Percentiles rank a stretch among this genome's conserved stretches.
These are phyloP conservation scores for Umimayanthus kanabou DNA, from an alignment of 92 coral and sea anemone genomes.

Conservation along the genomic window DNA sequence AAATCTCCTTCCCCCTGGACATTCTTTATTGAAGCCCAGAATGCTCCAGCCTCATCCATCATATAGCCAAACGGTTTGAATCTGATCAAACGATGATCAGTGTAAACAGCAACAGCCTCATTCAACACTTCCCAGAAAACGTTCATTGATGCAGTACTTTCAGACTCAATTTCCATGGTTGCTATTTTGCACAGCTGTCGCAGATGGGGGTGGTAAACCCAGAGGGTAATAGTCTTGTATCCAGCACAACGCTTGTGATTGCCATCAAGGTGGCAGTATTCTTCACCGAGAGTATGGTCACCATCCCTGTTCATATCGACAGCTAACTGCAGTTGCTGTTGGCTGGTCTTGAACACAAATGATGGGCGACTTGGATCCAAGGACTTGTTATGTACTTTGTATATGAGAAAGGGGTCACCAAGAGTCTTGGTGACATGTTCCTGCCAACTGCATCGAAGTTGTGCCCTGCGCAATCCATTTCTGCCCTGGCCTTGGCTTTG, in stretches of 20 bases:
- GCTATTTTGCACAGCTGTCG: conserved; percentile 60
- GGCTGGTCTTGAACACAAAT: conserved; percentile 61
- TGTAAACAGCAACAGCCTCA: conserved; percentile 45
- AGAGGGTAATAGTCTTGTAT: conserved; percentile 59
- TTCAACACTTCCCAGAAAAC: conserved; percentile 60
- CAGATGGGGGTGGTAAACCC: conserved; percentile 55
- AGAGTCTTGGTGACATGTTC: conserved; percentile 46
- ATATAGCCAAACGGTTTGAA: conserved; percentile 56
- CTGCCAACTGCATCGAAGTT: conserved; percentile 69
- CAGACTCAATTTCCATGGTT: conserved; percentile 62
- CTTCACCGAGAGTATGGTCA: conserved; percentile 42
- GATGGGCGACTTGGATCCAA: conserved; percentile 54
- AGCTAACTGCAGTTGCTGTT: conserved; percentile 59
- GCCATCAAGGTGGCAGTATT: conserved; percentile 67
- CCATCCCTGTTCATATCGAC: conserved; percentile 66
- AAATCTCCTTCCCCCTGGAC: conserved; percentile 51
- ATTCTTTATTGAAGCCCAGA: conserved; percentile 50
- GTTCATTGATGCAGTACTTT: conserved; percentile 43
- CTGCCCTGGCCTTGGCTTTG: conserved; percentile 58
- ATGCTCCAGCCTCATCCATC: conserved; percentile 64
- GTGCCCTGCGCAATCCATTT: conserved; percentile 56
- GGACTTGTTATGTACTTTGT: conserved; percentile 60
- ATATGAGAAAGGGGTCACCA: conserved; percentile 59
- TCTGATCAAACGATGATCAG: conserved; percentile 22
- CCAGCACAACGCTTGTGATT: conserved; percentile 66